Conservation (phyloP, 2,797 vertebrate genomes). For the Anableps anableps region DNA sequence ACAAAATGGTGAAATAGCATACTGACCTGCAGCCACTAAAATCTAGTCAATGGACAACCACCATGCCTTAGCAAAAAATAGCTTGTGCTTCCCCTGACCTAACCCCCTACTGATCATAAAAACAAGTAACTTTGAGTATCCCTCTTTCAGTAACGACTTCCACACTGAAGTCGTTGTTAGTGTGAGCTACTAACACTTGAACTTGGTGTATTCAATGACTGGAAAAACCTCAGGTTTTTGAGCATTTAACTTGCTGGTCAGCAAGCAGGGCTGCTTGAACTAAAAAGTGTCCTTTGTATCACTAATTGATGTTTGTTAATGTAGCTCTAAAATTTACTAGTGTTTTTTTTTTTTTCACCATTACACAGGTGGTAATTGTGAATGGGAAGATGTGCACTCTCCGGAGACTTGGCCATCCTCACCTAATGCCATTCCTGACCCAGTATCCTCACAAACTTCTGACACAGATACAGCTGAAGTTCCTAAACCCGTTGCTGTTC, state of each 20-base stretch:
- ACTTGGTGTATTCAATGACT: background rate
- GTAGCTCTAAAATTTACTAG: background rate
- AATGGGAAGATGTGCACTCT: slow-evolving; percentile 81
- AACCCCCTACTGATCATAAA: too few relatives aligned
- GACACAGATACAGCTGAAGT: slow-evolving; percentile 60
- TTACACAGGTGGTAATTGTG: slow-evolving; percentile 75
- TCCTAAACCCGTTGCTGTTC: slow-evolving; percentile 76
- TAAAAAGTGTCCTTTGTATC: background rate
- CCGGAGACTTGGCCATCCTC: slow-evolving; percentile 73
- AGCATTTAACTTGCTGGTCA: background rate
- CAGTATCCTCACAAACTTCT: slow-evolving; percentile 37
- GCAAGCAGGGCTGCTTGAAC: too few relatives aligned
- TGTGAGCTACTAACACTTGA: background rate
- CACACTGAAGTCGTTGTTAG: background rate
- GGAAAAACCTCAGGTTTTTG: background rate
- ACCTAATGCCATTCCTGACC: slow-evolving; percentile 46
- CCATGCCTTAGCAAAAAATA: too few relatives aligned
- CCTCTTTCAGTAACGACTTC: background rate
- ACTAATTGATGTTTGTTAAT: background rate
- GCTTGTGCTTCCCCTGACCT: too few relatives aligned
- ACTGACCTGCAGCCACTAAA: too few relatives aligned
- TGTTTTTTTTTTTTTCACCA: slow-evolving; percentile 7
- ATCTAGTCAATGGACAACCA: too few relatives aligned
- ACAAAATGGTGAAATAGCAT: too few relatives aligned
- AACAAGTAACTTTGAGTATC: background rate